These are phyloP conservation scores for Polymixis flavicincta DNA, from an alignment of 2,888 invertebrate genomes.

Conservation along the genomic window DNA sequence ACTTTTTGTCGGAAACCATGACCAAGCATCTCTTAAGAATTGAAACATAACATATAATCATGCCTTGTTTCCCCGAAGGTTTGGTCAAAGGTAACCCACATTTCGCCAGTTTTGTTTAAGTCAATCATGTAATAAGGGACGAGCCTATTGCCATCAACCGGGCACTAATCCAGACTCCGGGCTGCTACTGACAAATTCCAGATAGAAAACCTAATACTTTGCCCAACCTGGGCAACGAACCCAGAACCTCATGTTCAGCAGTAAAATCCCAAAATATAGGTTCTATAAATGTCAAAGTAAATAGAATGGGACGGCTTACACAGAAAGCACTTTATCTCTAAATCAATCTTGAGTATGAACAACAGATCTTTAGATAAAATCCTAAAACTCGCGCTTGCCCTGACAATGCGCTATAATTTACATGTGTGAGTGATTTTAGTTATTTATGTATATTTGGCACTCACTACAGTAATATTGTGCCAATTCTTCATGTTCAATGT, in stretches of 20 bases:
- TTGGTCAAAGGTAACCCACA: too few species aligned
- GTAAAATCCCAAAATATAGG: not conserved
- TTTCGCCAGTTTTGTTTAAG: too few species aligned
- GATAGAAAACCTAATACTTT: too few species aligned
- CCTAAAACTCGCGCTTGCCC: not conserved
- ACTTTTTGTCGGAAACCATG: not conserved
- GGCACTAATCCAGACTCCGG: too few species aligned
- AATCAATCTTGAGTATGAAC: conserved; percentile 1
- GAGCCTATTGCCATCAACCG: too few species aligned
- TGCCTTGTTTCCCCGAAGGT: too few species aligned
- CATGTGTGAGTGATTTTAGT: conserved; percentile 30
- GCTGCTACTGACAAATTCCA: too few species aligned
- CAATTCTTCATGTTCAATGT: conserved; percentile 39
- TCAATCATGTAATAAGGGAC: too few species aligned
- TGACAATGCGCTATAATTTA: conserved; percentile 7
- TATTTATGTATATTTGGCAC: conserved; percentile 53
- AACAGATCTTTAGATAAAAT: conserved; percentile 4
- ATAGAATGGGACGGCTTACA: not conserved
- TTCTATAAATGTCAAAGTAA: not conserved
- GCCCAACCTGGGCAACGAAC: too few species aligned
- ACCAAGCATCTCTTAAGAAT: not conserved
- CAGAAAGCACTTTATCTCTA: conserved; percentile 5
- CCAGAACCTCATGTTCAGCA: too few species aligned
- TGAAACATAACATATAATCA: not conserved
- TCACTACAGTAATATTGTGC: conserved; percentile 47